Base-by-base conservation (phyloP, 37 sponge, comb jelly and placozoan species). In the Axinella damicornis region DNA sequence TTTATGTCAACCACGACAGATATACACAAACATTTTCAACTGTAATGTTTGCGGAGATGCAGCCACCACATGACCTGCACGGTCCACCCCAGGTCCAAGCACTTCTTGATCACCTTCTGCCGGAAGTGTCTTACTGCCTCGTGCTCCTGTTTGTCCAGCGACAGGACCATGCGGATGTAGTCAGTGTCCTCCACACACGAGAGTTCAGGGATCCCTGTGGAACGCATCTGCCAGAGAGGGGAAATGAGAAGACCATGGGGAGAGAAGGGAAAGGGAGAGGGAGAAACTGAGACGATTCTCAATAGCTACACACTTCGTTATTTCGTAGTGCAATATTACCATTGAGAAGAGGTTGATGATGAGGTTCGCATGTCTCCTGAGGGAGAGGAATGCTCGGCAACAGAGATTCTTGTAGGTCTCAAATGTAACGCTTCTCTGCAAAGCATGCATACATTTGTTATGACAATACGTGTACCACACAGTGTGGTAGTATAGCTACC, bases 171-270 rank as follows among this genome's bases (percentile, higher is more conserved):
- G 25, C 77, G 40, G n/a, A 91, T 57, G 62, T 91, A 86, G 57
- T 91, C 82, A 24, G 69, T 80, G 77, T 91, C 91, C 53, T 91
- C 77, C 36, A 93, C 86, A 80, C 93, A 83, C 32, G 86, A 77
- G 74, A 93, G 73, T 58, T 93, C 93, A 32, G 93, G 93, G 24
- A 93, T 93, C 2, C 93, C 93, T n/a, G 93, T 93, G 21, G 77
- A 87, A 40, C 83, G 71, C 93, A 93, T 93, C 90, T 89, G 74
- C 19, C 31, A 56, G n/a, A 35, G 76, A 1, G 20, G 74, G 40
- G 61, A 34, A 37, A 36, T 15, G 76, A 76, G 62, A 19, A 38
- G 77, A 57, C 9, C 18, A 33, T 20, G 31, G 52, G 11, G 67
- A 12, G 53, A 16, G 14, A 32, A 22, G 27, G 65, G 27, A 22